These are phyloP conservation scores for Aporophyla lueneburgensis DNA, from an alignment of 2,888 invertebrate species.

Conservation along the genomic window DNA sequence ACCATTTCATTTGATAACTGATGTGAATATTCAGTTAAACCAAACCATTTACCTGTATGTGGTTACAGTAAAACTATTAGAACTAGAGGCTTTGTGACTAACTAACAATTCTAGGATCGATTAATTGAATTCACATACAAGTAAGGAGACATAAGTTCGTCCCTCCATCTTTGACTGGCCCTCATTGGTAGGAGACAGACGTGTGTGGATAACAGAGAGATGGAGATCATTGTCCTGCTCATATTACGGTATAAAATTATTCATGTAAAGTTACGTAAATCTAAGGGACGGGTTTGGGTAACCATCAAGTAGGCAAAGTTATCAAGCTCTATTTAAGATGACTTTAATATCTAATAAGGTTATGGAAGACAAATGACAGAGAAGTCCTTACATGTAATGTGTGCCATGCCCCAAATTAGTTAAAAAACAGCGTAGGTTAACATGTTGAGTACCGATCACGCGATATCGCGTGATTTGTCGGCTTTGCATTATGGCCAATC, in stretches of 20 bases:
- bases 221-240: neutral
- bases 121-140: neutral
- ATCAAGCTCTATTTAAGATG: neutral
- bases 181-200: too few relatives aligned
- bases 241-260: neutral
- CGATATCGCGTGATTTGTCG: too few relatives aligned
- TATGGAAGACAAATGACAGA: neutral
- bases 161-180: too few relatives aligned
- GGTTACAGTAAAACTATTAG: slow-evolving; percentile 15
- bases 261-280: neutral
- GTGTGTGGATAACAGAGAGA: too few relatives aligned
- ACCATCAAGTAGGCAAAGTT: neutral
- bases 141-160: neutral
- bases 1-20: slow-evolving; percentile 7
- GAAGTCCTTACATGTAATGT: neutral
- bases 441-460: too few relatives aligned
- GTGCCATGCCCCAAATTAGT: neutral
- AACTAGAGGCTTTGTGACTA: slow-evolving; percentile 6
- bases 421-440: neutral
- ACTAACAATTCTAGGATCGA: neutral
- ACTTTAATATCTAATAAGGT: neutral
- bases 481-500: too few relatives aligned
- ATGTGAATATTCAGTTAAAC: slow-evolving; percentile 8
- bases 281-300: neutral
- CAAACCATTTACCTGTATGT: slow-evolving; percentile 12